Evolutionary conservation across 35 echinoderm and acorn worm species (phyloP), one percentile per base, ranked within the genome.

Genomic region (Ophioderma brevispina): DNA sequence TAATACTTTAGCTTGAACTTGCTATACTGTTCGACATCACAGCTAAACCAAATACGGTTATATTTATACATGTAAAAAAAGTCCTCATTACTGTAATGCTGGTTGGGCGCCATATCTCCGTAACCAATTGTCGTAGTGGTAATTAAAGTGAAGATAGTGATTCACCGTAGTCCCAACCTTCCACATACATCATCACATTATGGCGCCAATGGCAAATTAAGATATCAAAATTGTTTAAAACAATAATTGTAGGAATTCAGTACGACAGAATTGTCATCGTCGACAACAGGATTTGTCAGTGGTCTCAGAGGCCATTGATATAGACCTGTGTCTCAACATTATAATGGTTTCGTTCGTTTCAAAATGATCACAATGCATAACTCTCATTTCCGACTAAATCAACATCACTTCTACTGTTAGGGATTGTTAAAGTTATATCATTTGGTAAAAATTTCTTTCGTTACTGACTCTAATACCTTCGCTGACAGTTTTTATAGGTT

Each of bases 11-110:
- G 87, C 86, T 59, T 95, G 97, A 0, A 90, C 64, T 1, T 95
- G 97, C 88, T 37, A 99, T 89, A 55, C 97, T 95, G 91, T 92
- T 99, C 14, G 97, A 95, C 78, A 94, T 99, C 35, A 95, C 94
- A 31, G 90, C 87, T 32, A 99, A 78, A 14, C 97, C 97, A 15
- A 93, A 80, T 10, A 99, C 40, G 13, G 94, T 99, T 35, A 88
- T 93, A 0, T 95, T 64, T 25, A 95, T 39, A 64, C 87, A n/a
- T 81, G 32, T 95, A 87, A 41, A 92, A 87, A 0, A 78, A 35
- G 35, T 81, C 38, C 19, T 86, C 75, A n/a, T n/a, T n/a, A n/a
- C 76, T 86, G 77, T n/a, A 94, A 39, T 99, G 97, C 25, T 93
- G 76, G 15, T 89, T 79, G 0, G 97, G 97, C 18, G 93, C 94